phyloP scores from a whole-genome alignment of 2,113 vertebrate species.

The Gobiocypris rarus region DNA sequence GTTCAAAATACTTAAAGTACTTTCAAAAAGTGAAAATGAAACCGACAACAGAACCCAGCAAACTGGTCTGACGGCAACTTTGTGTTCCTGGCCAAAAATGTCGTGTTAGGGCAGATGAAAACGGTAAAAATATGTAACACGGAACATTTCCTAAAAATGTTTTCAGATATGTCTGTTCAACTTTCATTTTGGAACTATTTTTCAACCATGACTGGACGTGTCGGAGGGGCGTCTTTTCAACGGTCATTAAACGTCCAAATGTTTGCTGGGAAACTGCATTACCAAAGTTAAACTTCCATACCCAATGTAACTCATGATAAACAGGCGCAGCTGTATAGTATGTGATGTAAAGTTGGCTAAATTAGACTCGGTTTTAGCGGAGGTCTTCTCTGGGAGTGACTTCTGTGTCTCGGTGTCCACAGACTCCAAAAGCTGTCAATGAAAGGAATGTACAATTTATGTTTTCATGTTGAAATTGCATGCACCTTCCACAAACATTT shows the following conservation, averaged over 20 bases:
- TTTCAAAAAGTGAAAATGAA: background rate
- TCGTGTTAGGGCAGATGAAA: no score
- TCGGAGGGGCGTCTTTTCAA: no score
- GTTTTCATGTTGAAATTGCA: background rate
- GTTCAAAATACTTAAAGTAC: background rate
- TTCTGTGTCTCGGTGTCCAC: slow-evolving; percentile 57
- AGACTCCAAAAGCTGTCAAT: slow-evolving; percentile 66
- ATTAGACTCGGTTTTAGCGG: slow-evolving; percentile 41
- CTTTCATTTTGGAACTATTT: no score
- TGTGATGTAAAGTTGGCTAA: slow-evolving; percentile 64
- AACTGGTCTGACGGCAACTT: no score
- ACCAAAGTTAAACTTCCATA: slow-evolving; percentile 39
- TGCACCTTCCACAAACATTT: background rate
- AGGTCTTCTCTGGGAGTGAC: slow-evolving; percentile 3
- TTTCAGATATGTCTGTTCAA: no score
- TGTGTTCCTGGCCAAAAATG: no score
- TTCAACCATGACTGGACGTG: no score
- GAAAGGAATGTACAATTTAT: background rate
- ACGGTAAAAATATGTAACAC: no score
- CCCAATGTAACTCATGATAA: slow-evolving; percentile 75
- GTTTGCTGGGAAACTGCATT: background rate
- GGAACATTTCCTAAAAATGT: no score
- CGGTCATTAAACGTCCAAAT: no score
- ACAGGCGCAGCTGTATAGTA: slow-evolving; percentile 66
- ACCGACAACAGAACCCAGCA: background rate